Evolutionary conservation across 1,140 invertebrate genomes (phyloP), one percentile per base, ranked within the genome.

Genomic region (Anastatus disparis): DNA sequence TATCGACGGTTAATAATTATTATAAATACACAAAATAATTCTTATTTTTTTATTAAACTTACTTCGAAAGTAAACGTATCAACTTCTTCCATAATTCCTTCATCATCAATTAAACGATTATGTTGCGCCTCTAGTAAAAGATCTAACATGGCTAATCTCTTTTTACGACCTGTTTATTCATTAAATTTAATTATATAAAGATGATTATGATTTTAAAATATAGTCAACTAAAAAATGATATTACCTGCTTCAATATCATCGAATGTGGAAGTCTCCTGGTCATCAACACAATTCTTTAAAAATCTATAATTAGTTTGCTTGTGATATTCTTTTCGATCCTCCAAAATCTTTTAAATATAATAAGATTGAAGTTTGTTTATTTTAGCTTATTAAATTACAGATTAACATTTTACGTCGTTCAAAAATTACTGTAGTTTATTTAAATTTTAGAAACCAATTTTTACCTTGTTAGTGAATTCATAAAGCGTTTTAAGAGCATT

Each of bases 51-150:
- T n/a, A n/a, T n/a, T n/a, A n/a, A n/a, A 44, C 58, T 63, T 20
- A 90, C 90, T 85, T 91, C 92, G 83, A 94, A 94, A 88, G 93
- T 91, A 76, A 94, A 95, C 0, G 93, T 94, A 79, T 94, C 92
- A 4, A 94, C 92, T 87, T 95, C 93, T 78, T 95, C 93, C 71
- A 90, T 87, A 44, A 95, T 93, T 66, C 93, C 93, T 26, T 85
- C 67, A 55, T 90, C 82, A 70, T 87, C 88, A 58, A 89, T 88
- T 9, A 75, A 58, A 44, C 83, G 86, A 20, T 87, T 84, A 63
- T 86, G 77, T 50, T 87, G 85, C 61, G 89, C 87, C 13, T 87
- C 87, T 76, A 95, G 82, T 12, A 95, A 76, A 72, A 95, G 86
- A 86, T 97, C 95, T 15, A 97, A 81, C 85, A 97, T 94, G 6